Base-by-base conservation (phyloP, 1,140 invertebrate species). In the Bicyclus anynana region DNA sequence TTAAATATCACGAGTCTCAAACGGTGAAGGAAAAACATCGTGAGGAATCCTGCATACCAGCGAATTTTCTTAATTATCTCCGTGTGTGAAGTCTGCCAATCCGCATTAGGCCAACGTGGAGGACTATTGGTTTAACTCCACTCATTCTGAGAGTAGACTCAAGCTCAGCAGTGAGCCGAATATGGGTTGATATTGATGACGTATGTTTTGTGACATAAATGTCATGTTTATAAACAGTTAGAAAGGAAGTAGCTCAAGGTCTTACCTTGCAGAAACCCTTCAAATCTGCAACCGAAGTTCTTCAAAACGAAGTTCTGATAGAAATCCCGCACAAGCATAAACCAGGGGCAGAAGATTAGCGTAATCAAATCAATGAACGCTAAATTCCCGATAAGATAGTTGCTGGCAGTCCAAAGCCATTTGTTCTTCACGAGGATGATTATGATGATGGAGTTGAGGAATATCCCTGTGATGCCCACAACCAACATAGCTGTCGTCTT, bases 371-470 rank as follows among this genome's bases (percentile, higher is more conserved):
- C 95, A 0, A 94, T 93, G 2, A 93, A 67, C 0, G 95, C 95
- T 90, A 97, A 92, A 65, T 95, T 96, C 20, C 93, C 91, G 7
- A 97, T 94, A 17, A 96, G 90, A 21, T 95, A 86, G 84, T 97
- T 96, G 2, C 94, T 95, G 0, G 94, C 92, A n/a, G 93, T 93
- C 54, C 92, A 90, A 51, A 96, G 89, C 60, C 93, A 90, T 62
- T 91, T 91, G 68, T 93, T 92, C n/a, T 88, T 91, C 0, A 91
- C 57, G 13, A 97, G 91, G 0, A 95, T 91, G 40, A 92, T 87
- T 2, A 97, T 88, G 9, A 96, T 91, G 1, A 93, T 81, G 5
- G 91, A 76, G 75, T 97, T 97, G 0, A 94, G 92, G 29, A 94
- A 87, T 10, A 96, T 85, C 0, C 95, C 95, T 18, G 92, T 76